Evolutionary conservation across 2,888 invertebrate species (phyloP).

Genomic region (Hydrotaea cyrtoneurina): DNA sequence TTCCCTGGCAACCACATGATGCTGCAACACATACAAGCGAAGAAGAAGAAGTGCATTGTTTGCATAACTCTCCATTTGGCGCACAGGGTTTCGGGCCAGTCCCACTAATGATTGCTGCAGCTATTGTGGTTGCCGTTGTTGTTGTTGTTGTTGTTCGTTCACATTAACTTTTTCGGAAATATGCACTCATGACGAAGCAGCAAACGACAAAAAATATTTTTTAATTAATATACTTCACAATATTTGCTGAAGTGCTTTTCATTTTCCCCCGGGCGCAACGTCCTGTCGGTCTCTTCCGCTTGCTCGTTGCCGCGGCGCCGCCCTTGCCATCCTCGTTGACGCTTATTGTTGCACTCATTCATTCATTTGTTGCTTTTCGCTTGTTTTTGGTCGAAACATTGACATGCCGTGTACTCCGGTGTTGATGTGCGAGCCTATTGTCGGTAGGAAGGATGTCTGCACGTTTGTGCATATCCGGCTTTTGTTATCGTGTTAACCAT

Average conservation of each 20-base stretch:
- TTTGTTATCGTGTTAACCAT: constrained; percentile 63
- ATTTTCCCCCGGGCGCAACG: constrained; percentile 5
- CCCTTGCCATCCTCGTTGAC: not conserved
- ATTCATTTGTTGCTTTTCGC: constrained; percentile 23
- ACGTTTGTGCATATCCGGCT: constrained; percentile 30
- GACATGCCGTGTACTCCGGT: constrained; percentile 60
- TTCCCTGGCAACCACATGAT: not conserved
- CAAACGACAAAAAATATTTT: constrained; percentile 62
- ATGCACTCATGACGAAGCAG: not conserved
- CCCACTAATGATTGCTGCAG: not conserved
- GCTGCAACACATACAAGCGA: not conserved
- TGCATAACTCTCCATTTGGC: constrained; percentile 18
- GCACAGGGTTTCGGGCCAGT: not conserved
- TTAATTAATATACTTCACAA: constrained; percentile 66
- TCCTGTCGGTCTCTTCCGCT: not conserved
- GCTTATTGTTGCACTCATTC: constrained; percentile 9
- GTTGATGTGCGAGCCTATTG: constrained; percentile 34
- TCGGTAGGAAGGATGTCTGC: constrained; percentile 46
- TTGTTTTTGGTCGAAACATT: constrained; percentile 35
- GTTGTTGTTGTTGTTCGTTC: not conserved
- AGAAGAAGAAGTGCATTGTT: constrained; percentile 5
- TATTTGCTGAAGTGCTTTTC: constrained; percentile 53
- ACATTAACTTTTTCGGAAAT: not conserved
- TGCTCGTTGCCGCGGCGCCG: too few relatives aligned
- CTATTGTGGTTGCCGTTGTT: not conserved